A percentile compares a stretch with the other conserved stretches of the same genome.
Evolutionary conservation across 2,113 vertebrate genomes (phyloP).

Genomic region (Grammomys dolichurus): DNA sequence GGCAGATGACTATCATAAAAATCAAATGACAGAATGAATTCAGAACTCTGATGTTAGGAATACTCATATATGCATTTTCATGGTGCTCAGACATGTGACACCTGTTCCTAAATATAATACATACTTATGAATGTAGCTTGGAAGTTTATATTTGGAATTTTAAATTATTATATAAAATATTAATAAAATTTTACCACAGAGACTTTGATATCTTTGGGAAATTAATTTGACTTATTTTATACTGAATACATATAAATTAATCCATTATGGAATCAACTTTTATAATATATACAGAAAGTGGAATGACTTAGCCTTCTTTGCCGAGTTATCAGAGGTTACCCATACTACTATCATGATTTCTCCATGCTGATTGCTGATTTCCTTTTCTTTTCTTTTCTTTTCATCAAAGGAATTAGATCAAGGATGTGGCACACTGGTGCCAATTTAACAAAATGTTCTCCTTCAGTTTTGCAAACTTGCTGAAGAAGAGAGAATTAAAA

Average conservation of each 20-base stretch:
- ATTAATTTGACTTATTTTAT: not conserved
- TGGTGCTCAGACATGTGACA: not conserved
- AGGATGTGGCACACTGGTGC: not conserved
- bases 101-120: not conserved
- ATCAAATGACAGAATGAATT: not conserved
- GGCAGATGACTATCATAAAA: not conserved
- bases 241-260: not conserved
- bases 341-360: not conserved
- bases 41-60: not conserved
- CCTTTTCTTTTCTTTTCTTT: not conserved
- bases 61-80: not conserved
- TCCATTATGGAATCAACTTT: not conserved
- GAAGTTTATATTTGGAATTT: not conserved
- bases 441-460: not conserved
- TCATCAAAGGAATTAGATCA: not conserved
- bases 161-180: not conserved
- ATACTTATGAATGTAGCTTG: not conserved
- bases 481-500: constrained; percentile 41
- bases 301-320: not conserved
- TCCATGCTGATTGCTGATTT: not conserved
- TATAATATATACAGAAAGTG: not conserved
- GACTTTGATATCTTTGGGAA: not conserved
- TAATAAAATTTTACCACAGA: not conserved
- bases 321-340: not conserved
- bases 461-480: not conserved